Conservation (phyloP, 2,797 vertebrate species). For the Poliocrania exsul region DNA sequence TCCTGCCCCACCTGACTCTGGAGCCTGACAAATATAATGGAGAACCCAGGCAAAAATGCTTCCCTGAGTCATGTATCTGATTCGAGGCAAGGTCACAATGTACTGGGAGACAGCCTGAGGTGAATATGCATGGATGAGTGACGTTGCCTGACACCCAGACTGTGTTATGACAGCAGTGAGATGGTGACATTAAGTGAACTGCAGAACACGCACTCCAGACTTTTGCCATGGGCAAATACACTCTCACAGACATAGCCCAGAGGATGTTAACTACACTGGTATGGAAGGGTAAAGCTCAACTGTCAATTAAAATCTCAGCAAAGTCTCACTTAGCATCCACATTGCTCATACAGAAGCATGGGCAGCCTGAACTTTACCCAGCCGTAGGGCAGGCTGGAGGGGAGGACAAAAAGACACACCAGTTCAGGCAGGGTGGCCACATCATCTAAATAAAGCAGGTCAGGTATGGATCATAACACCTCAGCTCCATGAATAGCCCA, state of each 20-base stretch:
- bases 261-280: background rate
- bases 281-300: background rate
- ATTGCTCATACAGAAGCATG: background rate
- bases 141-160: background rate
- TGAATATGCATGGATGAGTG: background rate
- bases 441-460: background rate
- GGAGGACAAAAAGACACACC: background rate
- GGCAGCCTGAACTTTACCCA: background rate
- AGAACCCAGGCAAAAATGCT: background rate
- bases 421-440: background rate
- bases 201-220: background rate
- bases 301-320: background rate
- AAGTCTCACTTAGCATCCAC: background rate
- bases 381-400: background rate
- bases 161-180: background rate
- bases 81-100: background rate
- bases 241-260: background rate
- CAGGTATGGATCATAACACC: rapidly evolving
- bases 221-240: background rate
- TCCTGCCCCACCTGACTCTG: background rate
- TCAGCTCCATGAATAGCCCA: background rate
- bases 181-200: background rate
- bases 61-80: background rate
- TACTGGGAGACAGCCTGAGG: background rate
- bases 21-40: background rate